Conservation (phyloP, 2,797 vertebrate genomes). For the Pangasius krempfi region DNA sequence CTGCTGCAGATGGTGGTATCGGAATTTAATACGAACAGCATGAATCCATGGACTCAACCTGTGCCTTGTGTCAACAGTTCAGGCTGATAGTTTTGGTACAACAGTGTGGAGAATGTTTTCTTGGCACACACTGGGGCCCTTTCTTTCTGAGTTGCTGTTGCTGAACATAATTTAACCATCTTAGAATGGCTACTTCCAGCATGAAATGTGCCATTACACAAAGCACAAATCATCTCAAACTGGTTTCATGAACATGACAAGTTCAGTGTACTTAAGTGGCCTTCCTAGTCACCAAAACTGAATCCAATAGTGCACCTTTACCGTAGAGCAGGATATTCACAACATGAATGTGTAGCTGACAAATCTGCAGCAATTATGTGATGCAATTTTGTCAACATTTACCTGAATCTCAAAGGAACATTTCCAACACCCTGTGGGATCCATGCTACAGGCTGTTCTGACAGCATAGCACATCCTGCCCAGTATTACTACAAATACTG, state of each 20-base stretch:
- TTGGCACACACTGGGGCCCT: neutral
- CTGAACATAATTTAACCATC: neutral
- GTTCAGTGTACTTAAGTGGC: neutral
- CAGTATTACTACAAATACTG: neutral
- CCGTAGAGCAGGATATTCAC: neutral
- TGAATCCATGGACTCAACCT: neutral
- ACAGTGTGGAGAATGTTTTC: neutral
- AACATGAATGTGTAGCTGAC: slow-evolving; percentile 11
- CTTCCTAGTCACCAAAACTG: neutral
- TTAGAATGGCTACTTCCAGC: neutral
- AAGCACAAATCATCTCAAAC: neutral
- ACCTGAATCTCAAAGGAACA: neutral
- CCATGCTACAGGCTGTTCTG: neutral
- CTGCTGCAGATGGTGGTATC: neutral
- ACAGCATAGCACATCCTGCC: neutral
- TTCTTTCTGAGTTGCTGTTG: neutral
- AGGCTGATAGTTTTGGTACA: neutral
- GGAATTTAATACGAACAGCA: neutral
- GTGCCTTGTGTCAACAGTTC: neutral
- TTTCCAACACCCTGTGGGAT: neutral
- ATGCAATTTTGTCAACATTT: slow-evolving; percentile 11
- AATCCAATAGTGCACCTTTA: neutral
- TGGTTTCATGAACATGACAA: slow-evolving; percentile 17
- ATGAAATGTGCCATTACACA: neutral
- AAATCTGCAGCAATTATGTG: neutral